Evolutionary conservation across 2,113 vertebrate genomes (phyloP), one percentile per base, ranked within the genome.

Genomic region (Plecotus auritus): DNA sequence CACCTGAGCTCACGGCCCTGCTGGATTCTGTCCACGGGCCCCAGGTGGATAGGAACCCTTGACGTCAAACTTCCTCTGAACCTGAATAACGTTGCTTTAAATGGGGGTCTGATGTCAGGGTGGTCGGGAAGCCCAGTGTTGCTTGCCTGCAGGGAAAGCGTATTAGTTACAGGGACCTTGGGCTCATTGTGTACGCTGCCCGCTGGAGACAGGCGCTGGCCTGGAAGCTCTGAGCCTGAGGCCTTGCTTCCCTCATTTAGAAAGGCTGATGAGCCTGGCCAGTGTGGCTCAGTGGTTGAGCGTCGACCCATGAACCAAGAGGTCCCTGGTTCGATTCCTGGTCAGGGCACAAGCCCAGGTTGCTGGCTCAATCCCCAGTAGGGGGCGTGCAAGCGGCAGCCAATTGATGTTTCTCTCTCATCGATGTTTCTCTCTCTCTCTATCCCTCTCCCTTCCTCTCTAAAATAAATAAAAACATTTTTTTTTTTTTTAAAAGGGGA

Each of bases 51-150:
- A 40, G 42, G 64, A 84, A 7, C n/a, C 4, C 12, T 61, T 35
- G 22, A 22, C 32, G 40, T 30, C 22, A 51, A 35, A 18, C 72
- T 37, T 32, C 70, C 51, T 35, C 11, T 76, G 61, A 30, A 64
- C 61, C 61, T 30, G 64, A 30, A 32, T 1, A 40, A 67, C 35
- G 32, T 45, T 70, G 70, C 59, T 70, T 92, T 45, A 51, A 70
- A 17, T 35, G 32, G 32, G 56, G 47, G 51, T 73, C 10, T 40
- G 70, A 70, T 26, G 20, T 22, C 2, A 0, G 11, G 18, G 14
- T 11, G 32, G 37, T 66, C 40, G 4, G 20, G 69, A 76, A 42
- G n/a, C 13, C 28, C 1, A 4, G 23, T 0, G 0, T 30, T 23
- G 13, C 23, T 10, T 32, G 72, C 10, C n/a, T 88, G n/a, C 5